Base-by-base conservation (phyloP, 1,140 invertebrate genomes). In the Ips typographus region DNA sequence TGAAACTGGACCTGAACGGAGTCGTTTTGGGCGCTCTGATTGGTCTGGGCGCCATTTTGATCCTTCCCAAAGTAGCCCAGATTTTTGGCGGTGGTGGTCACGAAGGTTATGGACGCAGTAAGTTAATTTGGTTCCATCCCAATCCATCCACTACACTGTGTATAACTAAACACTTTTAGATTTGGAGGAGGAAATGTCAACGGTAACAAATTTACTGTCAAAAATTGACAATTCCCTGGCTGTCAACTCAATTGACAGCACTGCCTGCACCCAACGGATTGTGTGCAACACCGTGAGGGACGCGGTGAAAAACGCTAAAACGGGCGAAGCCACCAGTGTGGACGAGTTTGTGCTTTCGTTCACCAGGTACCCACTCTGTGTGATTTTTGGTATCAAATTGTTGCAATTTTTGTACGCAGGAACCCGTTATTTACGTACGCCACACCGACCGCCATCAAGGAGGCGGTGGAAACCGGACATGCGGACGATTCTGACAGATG, bases 1-100 rank as follows among this genome's bases (percentile, higher is more conserved):
- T 90, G n/a, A 92, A 91, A 79, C 87, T 94, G 44, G 91, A 94
- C 73, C 80, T 94, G 1, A 91, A 91, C 3, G 91, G 91, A n/a
- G 84, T 94, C 40, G 83, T 92, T 2, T 78, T 93, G 4, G 91
- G 91, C 0, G 90, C 91, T 4, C 84, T 92, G 0, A 83, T 94
- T 52, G 91, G 91, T 2, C 85, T 94, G 41, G 91, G 90, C 38
- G 90, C 90, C 1, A 86, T 93, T 49, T 82, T 94, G 5, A 85
- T 94, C 1, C 83, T 92, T 39, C 91, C 91, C 0, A 94, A 94
- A 78, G 77, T 94, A 37, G 83, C 92, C 1, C 86, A 89, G 49
- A 83, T 90, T 1, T 85, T 93, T 52, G 86, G 88, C 1, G 88
- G 88, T 43, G 84, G 84, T 1, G 84, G 84, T 1, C 89, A 91